These are phyloP conservation scores for Trichechus manatus DNA, from an alignment of 2,113 vertebrate genomes.

Conservation along the genomic window DNA sequence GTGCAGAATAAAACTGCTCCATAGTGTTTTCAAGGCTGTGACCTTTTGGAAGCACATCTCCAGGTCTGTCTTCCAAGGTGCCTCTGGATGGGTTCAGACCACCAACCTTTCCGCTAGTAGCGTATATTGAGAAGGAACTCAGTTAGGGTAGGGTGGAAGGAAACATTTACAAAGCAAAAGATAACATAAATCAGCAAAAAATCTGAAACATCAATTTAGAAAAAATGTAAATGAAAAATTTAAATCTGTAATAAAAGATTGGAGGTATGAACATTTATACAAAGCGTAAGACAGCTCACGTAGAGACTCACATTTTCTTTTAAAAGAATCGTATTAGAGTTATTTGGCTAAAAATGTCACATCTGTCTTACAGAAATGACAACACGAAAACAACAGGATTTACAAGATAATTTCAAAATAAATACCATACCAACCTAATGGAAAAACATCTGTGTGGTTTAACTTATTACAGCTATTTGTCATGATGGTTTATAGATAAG, in stretches of 20 bases:
- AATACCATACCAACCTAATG: conserved; percentile 80
- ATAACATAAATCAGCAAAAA: not conserved
- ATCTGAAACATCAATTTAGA: not conserved
- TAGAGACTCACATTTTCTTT: not conserved
- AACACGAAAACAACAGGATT: conserved; percentile 80
- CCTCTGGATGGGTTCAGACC: not conserved
- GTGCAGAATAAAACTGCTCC: not conserved
- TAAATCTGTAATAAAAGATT: not conserved
- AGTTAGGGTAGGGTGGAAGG: not conserved
- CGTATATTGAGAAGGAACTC: not conserved
- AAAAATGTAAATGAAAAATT: conserved; percentile 21
- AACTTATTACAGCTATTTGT: conserved; percentile 73
- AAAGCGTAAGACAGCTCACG: not conserved
- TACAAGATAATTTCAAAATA: conserved; percentile 72
- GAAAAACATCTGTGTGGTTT: conserved; percentile 84
- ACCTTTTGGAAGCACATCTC: not conserved
- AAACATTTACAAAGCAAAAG: not conserved
- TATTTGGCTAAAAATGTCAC: conserved; percentile 74
- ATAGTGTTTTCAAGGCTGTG: not conserved
- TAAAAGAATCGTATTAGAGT: conserved; percentile 57
- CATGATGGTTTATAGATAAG: conserved; percentile 74
- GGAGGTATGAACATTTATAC: not conserved
- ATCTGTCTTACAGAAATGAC: conserved; percentile 84
- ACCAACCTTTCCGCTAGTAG: not conserved
- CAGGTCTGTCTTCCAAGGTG: not conserved